phyloP scores from a whole-genome alignment of 2,113 vertebrate species.

The Acanthisitta chloris region DNA sequence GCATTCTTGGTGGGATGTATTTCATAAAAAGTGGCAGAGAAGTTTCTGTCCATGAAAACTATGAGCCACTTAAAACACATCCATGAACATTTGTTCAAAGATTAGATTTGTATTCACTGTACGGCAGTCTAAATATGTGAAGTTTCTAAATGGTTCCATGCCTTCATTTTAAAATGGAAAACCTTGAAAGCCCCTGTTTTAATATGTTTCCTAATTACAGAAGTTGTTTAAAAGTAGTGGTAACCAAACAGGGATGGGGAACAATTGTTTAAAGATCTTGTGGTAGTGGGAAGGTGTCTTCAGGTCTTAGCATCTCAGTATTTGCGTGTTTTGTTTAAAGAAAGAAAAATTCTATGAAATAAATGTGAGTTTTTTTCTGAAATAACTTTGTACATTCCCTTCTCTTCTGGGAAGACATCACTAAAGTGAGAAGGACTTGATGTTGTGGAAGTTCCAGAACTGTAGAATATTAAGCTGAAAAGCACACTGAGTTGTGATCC shows the following conservation, averaged over 20 bases:
- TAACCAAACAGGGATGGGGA: neutral
- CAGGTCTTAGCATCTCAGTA: neutral
- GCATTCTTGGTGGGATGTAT: neutral
- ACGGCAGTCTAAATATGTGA: neutral
- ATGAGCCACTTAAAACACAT: neutral
- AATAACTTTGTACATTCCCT: neutral
- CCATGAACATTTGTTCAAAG: neutral
- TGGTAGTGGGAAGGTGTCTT: neutral
- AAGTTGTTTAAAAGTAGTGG: fast-evolving
- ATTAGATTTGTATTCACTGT: neutral
- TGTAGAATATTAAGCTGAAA: neutral
- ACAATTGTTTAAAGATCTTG: neutral
- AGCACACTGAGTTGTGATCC: neutral
- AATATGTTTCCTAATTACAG: neutral
- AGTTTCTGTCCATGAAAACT: neutral
- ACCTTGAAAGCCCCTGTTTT: neutral
- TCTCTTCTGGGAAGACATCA: neutral
- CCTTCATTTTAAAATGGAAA: neutral
- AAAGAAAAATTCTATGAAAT: neutral
- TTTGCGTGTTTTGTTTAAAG: neutral
- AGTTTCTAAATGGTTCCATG: neutral
- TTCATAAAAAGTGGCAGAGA: neutral
- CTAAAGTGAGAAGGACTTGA: neutral
- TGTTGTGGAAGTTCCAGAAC: neutral
- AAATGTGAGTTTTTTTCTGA: neutral